phyloP scores from a whole-genome alignment of 2,888 invertebrate species.

The Polymixis flavicincta region DNA sequence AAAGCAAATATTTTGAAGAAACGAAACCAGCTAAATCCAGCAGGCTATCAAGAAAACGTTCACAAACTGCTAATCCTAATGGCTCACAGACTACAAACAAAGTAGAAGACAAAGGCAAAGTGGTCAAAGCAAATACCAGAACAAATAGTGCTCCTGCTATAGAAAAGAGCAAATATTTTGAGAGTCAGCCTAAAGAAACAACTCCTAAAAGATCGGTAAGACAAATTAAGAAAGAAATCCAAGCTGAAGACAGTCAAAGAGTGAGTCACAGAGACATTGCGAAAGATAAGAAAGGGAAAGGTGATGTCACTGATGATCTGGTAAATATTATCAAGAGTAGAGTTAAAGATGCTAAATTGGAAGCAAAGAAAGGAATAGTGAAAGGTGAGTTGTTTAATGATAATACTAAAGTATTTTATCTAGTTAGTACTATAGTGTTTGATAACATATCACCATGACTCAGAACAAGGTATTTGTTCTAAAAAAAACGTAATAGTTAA shows the following conservation, averaged over 20 bases:
- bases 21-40: constrained; percentile 36
- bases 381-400: constrained; percentile 74
- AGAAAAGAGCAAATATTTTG: constrained; percentile 84
- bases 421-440: neutral
- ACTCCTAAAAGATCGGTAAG: constrained; percentile 65
- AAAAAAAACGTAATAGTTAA: neutral
- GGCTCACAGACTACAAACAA: constrained; percentile 29
- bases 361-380: constrained; percentile 77
- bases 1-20: constrained; percentile 80
- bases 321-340: constrained; percentile 88
- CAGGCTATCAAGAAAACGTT: constrained; percentile 69
- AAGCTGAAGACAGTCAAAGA: constrained; percentile 71
- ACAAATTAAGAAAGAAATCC: constrained; percentile 71
- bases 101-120: constrained; percentile 46
- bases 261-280: constrained; percentile 84
- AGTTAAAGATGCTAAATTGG: constrained; percentile 85
- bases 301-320: constrained; percentile 88
- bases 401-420: neutral
- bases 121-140: constrained; percentile 68
- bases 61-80: constrained; percentile 68
- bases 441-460: neutral
- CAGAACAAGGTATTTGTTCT: neutral
- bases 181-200: constrained; percentile 63
- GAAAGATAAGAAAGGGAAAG: constrained; percentile 73
- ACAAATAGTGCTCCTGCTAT: constrained; percentile 80